Evolutionary conservation across 1,140 invertebrate genomes (phyloP), one percentile per base, ranked within the genome.

Genomic region (Helicoverpa zea): DNA sequence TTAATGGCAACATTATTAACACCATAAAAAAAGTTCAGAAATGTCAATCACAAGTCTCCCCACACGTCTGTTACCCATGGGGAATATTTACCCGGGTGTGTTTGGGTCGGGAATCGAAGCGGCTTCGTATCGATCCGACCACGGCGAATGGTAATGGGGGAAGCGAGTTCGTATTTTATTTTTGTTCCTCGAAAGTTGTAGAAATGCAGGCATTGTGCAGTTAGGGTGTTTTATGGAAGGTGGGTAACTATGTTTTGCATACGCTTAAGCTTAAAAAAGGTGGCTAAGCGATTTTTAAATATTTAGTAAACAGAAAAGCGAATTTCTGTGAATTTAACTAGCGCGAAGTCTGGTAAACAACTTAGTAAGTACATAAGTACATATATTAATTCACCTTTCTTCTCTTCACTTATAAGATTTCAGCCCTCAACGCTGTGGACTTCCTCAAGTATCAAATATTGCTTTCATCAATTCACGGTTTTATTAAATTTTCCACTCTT

Each of bases 81-180:
- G 73, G 73, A 59, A 49, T 61, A 10, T 75, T 43, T 58, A 59
- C 72, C 29, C 13, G n/a, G 23, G 73, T 49, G 56, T 49, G 73
- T 47, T 58, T 76, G 63, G 73, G 73, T 76, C 73, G 73, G 73
- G 73, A 76, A 51, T 76, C 73, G 73, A 61, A 63, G 43, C 23
- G 16, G 56, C 13, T n/a, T 1, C 30, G 30, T 74, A 76, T 76
- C 73, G 73, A 76, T 76, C 73, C 29, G 73, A 16, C 54, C 64
- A 47, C 23, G 47, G 43, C 30, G 30, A 58, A 58, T 58, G 47
- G 64, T 23, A 70, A 72, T 18, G 54, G 16, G 47, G 70, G 18
- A 51, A n/a, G 16, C 35, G 63, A 23, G 35, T 66, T 66, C 43
- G 16, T 49, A 29, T 43, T 51, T 68, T 68, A 68, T 68, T 68